These are phyloP conservation scores for Glossophaga mutica DNA, from an alignment of 2,797 vertebrate genomes.

Conservation along the genomic window DNA sequence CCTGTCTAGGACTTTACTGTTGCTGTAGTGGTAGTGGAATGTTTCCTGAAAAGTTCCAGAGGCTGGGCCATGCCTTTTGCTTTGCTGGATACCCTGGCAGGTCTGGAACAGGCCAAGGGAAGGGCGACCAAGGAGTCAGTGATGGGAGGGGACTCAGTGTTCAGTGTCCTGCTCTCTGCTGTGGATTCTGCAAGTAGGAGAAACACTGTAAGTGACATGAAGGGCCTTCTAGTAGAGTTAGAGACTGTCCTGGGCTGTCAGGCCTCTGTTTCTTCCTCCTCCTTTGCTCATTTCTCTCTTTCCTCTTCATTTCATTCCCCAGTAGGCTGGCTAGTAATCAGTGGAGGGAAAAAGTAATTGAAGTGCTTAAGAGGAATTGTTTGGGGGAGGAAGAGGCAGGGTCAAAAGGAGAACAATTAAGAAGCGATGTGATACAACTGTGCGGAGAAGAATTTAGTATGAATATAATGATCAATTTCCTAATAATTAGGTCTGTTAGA, in stretches of 20 bases:
- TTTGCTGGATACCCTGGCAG: neutral
- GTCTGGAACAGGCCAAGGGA: neutral
- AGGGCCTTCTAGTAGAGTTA: neutral
- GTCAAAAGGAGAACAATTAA: conserved; percentile 59
- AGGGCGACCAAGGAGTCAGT: neutral
- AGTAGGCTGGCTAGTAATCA: conserved; percentile 56
- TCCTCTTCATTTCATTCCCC: conserved; percentile 53
- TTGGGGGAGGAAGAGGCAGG: conserved; percentile 66
- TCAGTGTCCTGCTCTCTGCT: neutral
- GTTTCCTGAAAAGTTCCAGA: neutral
- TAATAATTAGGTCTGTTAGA: conserved; percentile 79
- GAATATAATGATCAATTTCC: conserved; percentile 80
- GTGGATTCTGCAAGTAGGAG: neutral
- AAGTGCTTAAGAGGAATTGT: conserved; percentile 67
- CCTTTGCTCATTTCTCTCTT: conserved; percentile 38
- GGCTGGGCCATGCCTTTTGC: neutral
- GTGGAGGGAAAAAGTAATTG: conserved; percentile 57
- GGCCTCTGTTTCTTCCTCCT: neutral
- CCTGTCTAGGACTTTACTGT: neutral
- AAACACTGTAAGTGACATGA: neutral
- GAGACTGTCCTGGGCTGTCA: neutral
- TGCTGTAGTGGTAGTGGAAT: neutral
- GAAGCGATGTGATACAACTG: conserved; percentile 73
- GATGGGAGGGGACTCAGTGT: neutral
- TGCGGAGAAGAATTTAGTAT: conserved; percentile 73